These are phyloP conservation scores for Pipa parva DNA, from an alignment of 2,113 vertebrate genomes.

Conservation along the genomic window DNA sequence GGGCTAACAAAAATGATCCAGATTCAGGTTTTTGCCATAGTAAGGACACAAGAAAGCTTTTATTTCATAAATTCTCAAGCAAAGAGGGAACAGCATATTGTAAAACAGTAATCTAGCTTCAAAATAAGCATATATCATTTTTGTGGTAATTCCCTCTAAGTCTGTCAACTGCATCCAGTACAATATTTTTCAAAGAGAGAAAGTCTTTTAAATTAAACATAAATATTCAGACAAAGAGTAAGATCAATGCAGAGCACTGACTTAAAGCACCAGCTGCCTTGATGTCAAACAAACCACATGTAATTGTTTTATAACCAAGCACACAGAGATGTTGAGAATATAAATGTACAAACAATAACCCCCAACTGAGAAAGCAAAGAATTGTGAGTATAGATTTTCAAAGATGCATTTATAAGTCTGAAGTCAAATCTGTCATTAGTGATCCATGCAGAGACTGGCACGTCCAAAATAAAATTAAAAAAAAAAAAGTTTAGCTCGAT, in stretches of 20 bases:
- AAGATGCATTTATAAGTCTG: slow-evolving; percentile 35
- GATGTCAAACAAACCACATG: slow-evolving; percentile 7
- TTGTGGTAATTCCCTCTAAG: background rate
- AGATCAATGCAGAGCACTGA: background rate
- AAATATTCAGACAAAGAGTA: background rate
- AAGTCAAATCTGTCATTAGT: slow-evolving; percentile 35
- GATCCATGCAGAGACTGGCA: slow-evolving; percentile 40
- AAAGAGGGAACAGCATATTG: background rate
- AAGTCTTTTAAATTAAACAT: background rate
- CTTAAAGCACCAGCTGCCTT: background rate
- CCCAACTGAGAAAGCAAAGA: slow-evolving; percentile 19
- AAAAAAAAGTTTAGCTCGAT: slow-evolving; percentile 30
- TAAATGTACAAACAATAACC: slow-evolving; percentile 37
- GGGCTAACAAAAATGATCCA: background rate
- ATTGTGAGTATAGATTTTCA: slow-evolving; percentile 39
- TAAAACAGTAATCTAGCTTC: background rate
- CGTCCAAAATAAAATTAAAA: slow-evolving; percentile 28
- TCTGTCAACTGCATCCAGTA: background rate
- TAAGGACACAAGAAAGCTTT: background rate
- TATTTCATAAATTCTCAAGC: background rate
- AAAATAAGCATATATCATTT: too few species aligned
- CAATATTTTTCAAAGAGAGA: background rate
- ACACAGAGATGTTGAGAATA: slow-evolving; percentile 28
- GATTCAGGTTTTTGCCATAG: background rate
- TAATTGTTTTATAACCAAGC: slow-evolving; percentile 12